A percentile compares a stretch with the other conserved stretches of the same genome.
Conservation (phyloP, 2,113 vertebrate species). For the Cervus canadensis region DNA sequence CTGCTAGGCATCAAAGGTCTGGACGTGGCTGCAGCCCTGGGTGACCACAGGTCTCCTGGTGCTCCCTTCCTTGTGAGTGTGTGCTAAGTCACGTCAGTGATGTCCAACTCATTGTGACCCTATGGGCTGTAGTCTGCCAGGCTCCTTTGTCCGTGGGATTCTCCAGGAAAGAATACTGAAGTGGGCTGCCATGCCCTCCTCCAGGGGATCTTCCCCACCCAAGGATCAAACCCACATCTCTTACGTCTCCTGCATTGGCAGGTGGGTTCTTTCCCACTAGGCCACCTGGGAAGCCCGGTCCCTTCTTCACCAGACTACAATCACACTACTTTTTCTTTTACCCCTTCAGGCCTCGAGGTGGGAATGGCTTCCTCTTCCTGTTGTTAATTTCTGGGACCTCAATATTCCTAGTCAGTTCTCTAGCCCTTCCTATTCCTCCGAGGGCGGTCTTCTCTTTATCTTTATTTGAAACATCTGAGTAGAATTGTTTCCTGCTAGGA, state of each 20-base stretch:
- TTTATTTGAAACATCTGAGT: not conserved
- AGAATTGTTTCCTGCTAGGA: constrained; percentile 16
- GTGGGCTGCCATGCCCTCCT: not conserved
- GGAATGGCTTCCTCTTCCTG: not conserved
- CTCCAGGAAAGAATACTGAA: not conserved
- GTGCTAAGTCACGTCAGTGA: not conserved
- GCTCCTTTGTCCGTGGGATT: not conserved
- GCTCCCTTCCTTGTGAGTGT: not conserved
- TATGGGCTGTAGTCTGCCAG: not conserved
- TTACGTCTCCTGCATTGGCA: not conserved
- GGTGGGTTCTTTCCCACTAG: not conserved
- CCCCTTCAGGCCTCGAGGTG: not conserved
- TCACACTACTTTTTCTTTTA: not conserved
- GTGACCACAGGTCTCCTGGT: not conserved
- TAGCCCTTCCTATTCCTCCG: not conserved
- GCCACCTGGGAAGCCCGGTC: not conserved
- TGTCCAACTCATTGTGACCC: not conserved
- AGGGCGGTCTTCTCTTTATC: not conserved
- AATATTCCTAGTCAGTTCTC: not conserved
- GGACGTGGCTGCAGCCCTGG: not conserved
- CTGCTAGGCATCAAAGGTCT: not conserved
- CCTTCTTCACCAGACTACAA: not conserved
- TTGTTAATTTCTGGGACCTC: not conserved
- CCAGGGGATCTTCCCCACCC: not conserved
- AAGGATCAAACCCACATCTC: not conserved